These are phyloP conservation scores for Hemicentrotus pulcherrimus DNA, from an alignment of 35 echinoderm and acorn worm species.

Conservation along the genomic window DNA sequence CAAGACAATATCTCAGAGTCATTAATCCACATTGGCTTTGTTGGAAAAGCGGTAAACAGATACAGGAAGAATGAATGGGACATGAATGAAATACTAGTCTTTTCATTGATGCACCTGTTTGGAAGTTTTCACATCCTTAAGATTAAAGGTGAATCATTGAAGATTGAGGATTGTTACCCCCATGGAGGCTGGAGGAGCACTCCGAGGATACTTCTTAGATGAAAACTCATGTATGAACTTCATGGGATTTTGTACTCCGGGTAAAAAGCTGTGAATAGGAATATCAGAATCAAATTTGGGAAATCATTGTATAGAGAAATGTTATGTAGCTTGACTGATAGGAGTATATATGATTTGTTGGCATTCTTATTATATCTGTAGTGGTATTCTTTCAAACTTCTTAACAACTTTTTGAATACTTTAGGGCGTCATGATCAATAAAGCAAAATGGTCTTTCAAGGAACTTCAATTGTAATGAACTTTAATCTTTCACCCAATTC, in stretches of 20 bases:
- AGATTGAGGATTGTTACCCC: neutral
- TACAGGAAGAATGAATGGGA: neutral
- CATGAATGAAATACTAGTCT: neutral
- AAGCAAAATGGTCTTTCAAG: neutral
- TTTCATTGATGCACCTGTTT: neutral
- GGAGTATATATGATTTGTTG: neutral
- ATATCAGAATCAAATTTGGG: neutral
- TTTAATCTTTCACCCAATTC: conserved; percentile 4
- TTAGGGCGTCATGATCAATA: too few relatives aligned
- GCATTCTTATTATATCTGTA: neutral
- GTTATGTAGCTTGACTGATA: neutral
- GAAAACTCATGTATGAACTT: neutral
- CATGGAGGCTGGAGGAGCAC: neutral
- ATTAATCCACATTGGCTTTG: conserved; percentile 28
- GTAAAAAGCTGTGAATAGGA: neutral
- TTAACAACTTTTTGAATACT: neutral
- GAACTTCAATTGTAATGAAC: neutral
- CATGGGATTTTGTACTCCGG: neutral
- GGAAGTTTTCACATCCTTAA: neutral
- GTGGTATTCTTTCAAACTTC: neutral
- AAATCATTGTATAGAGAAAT: neutral
- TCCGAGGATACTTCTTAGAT: neutral
- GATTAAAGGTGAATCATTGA: conserved; percentile 2
- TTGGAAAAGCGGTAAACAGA: neutral
- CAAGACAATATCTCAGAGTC: neutral